Evolutionary conservation across 2,113 vertebrate genomes (phyloP).

Genomic region (Ptilonorhynchus violaceus): DNA sequence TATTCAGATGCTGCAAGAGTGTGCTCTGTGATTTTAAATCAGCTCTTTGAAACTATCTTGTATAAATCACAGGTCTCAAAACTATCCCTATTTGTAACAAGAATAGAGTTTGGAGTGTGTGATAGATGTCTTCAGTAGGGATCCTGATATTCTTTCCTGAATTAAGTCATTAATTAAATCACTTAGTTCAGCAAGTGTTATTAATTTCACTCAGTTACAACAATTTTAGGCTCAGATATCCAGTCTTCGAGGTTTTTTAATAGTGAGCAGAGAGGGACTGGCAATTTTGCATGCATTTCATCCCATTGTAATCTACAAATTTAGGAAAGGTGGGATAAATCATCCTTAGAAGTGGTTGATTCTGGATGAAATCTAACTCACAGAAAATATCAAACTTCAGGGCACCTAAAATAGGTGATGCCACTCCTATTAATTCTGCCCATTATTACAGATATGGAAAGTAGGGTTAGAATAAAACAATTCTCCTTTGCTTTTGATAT

Average conservation of each 20-base stretch:
- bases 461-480: neutral
- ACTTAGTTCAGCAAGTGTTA: neutral
- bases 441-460: neutral
- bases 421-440: neutral
- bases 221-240: neutral
- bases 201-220: neutral
- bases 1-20: constrained; percentile 31
- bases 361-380: neutral
- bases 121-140: neutral
- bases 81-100: neutral
- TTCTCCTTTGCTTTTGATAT: neutral
- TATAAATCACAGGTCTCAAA: constrained; percentile 23
- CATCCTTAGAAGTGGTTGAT: neutral
- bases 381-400: neutral
- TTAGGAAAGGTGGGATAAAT: neutral
- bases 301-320: neutral
- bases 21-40: constrained; percentile 36
- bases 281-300: neutral
- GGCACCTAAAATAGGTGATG: neutral
- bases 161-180: neutral
- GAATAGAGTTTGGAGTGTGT: neutral
- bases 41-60: neutral
- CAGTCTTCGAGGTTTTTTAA: neutral
- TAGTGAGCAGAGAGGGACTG: neutral
- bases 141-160: neutral